These are phyloP conservation scores for Porites divaricata DNA, from an alignment of 92 coral and sea anemone genomes.

Conservation along the genomic window DNA sequence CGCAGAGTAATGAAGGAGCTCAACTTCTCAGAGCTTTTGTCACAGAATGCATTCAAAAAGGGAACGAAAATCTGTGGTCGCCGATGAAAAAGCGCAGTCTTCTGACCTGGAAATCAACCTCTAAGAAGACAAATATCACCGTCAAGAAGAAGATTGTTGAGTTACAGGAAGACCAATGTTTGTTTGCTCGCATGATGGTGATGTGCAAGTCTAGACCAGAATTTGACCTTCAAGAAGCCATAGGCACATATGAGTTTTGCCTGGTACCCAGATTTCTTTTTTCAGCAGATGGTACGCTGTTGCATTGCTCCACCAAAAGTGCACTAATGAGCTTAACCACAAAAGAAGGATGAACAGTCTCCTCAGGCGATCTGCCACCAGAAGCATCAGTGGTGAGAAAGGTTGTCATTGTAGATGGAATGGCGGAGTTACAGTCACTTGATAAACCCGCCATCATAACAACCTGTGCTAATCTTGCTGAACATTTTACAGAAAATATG, in stretches of 20 bases:
- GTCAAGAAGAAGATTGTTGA: constrained; percentile 51
- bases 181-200: too few relatives aligned
- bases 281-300: constrained; percentile 13
- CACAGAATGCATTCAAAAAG: constrained; percentile 27
- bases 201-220: too few relatives aligned
- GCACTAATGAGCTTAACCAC: constrained; percentile 8
- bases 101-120: constrained; percentile 46
- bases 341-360: not conserved
- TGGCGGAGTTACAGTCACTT: not conserved
- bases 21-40: constrained; percentile 31
- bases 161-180: constrained; percentile 55
- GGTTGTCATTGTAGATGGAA: not conserved
- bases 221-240: not conserved
- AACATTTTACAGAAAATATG: not conserved
- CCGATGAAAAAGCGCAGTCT: constrained; percentile 33
- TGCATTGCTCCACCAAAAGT: constrained; percentile 17
- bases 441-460: not conserved
- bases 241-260: not conserved
- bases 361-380: not conserved
- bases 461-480: not conserved
- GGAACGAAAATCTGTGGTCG: constrained; percentile 11
- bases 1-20: constrained; percentile 31
- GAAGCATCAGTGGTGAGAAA: not conserved
- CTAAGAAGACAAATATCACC: constrained; percentile 56
- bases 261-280: not conserved